phyloP scores from a whole-genome alignment of 2,797 vertebrate genomes.

The Enteromius fasciolatus region DNA sequence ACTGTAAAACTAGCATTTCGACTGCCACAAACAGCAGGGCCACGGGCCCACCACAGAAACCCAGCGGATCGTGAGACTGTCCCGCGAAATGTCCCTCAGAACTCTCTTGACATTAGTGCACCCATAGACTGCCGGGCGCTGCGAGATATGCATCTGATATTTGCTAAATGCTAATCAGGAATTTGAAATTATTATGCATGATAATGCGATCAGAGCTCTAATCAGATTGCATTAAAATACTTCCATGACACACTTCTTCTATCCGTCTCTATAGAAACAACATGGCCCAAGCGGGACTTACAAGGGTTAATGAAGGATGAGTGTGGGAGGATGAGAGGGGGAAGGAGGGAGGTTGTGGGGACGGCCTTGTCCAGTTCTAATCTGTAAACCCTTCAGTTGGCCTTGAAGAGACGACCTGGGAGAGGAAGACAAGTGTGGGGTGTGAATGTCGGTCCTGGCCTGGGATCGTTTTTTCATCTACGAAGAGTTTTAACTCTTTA shows the following conservation, averaged over 20 bases:
- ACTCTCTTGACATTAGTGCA: constrained; percentile 46
- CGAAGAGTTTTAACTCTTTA: background rate
- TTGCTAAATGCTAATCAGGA: constrained; percentile 77
- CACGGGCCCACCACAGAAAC: constrained; percentile 47
- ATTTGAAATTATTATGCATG: constrained; percentile 80
- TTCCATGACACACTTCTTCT: constrained; percentile 77
- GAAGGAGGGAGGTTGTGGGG: constrained; percentile 59
- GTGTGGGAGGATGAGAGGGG: constrained; percentile 43
- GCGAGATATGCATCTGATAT: constrained; percentile 59
- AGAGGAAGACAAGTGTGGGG: constrained; percentile 27
- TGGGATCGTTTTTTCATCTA: constrained; percentile 36
- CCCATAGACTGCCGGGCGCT: constrained; percentile 51
- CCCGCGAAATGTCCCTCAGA: constrained; percentile 68
- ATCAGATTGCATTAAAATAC: constrained; percentile 85
- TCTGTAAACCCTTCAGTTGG: constrained; percentile 65
- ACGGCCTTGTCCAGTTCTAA: constrained; percentile 65
- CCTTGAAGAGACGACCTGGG: constrained; percentile 39
- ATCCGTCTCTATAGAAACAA: constrained; percentile 41
- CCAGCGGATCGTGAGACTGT: constrained; percentile 39
- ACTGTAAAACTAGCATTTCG: constrained; percentile 81
- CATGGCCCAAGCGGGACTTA: constrained; percentile 40
- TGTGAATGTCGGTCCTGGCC: constrained; percentile 11
- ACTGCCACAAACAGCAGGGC: constrained; percentile 77
- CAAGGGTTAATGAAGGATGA: constrained; percentile 57
- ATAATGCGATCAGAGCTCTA: constrained; percentile 86